phyloP scores from a whole-genome alignment of 2,797 vertebrate species.

The Molossus molossus region DNA sequence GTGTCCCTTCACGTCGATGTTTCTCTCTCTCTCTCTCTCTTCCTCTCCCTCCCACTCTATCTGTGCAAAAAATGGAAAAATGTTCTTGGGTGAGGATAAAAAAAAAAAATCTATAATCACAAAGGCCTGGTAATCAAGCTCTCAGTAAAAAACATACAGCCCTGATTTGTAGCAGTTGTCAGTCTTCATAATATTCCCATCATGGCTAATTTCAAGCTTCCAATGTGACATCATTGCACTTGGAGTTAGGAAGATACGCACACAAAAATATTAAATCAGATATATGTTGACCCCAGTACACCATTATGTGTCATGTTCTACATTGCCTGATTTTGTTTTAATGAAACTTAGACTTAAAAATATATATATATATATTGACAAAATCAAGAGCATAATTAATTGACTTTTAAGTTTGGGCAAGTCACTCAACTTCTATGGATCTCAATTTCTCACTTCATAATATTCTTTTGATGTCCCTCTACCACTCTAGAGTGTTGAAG shows the following conservation, averaged over 20 bases:
- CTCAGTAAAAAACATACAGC: neutral
- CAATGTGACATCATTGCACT: neutral
- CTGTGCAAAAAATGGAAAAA: too few species aligned
- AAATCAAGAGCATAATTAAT: neutral
- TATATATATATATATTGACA: neutral
- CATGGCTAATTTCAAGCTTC: neutral
- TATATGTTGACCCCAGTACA: neutral
- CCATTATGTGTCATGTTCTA: neutral
- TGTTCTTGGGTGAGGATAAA: too few species aligned
- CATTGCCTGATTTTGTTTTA: conserved; percentile 13
- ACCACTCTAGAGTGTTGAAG: neutral
- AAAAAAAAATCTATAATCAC: neutral
- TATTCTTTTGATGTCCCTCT: neutral
- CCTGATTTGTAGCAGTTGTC: neutral
- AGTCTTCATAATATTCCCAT: neutral
- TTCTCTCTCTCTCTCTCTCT: too few species aligned
- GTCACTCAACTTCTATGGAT: neutral
- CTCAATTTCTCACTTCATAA: neutral
- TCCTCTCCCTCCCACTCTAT: too few species aligned
- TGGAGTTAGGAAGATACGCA: neutral
- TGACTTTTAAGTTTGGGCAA: neutral
- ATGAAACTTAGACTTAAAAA: neutral
- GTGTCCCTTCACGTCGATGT: too few species aligned
- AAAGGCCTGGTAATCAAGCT: neutral
- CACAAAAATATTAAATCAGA: neutral